These are phyloP conservation scores for Tachystola acroxantha DNA, from an alignment of 2,888 invertebrate species.

Conservation along the genomic window DNA sequence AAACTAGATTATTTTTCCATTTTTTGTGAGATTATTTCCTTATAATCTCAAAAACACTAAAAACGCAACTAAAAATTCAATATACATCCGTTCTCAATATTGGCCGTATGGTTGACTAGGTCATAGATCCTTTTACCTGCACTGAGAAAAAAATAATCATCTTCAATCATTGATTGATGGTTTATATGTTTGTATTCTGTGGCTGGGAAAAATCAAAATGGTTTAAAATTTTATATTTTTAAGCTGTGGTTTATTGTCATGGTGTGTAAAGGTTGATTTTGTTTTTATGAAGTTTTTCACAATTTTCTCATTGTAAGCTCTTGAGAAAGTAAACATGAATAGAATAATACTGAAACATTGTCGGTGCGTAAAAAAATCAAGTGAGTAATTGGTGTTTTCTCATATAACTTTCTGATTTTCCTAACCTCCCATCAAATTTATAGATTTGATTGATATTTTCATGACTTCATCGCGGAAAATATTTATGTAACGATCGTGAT, in stretches of 20 bases:
- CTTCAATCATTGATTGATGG: too few relatives aligned
- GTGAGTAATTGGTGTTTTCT: slow-evolving; percentile 40
- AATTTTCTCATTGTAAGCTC: slow-evolving; percentile 31
- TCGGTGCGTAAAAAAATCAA: slow-evolving; percentile 59
- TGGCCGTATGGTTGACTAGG: too few relatives aligned
- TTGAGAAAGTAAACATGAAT: slow-evolving; percentile 49
- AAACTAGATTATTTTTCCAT: too few relatives aligned
- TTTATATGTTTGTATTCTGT: not conserved
- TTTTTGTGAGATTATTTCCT: too few relatives aligned
- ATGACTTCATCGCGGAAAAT: slow-evolving; percentile 36
- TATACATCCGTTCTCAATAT: too few relatives aligned
- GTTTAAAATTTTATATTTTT: not conserved
- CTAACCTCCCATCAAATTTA: slow-evolving; percentile 38
- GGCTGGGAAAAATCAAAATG: too few relatives aligned
- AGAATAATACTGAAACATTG: slow-evolving; percentile 58
- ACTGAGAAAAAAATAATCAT: too few relatives aligned
- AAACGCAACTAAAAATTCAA: too few relatives aligned
- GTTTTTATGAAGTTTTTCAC: slow-evolving; percentile 60
- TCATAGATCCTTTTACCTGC: too few relatives aligned
- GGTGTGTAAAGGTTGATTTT: slow-evolving; percentile 69
- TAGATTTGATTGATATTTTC: slow-evolving; percentile 48
- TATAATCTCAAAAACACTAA: too few relatives aligned
- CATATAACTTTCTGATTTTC: slow-evolving; percentile 19
- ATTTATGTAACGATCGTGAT: slow-evolving; percentile 23
- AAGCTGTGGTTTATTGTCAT: slow-evolving; percentile 46